Base-by-base conservation (phyloP, 1,140 invertebrate genomes). In the Drosophila tropicalis region DNA sequence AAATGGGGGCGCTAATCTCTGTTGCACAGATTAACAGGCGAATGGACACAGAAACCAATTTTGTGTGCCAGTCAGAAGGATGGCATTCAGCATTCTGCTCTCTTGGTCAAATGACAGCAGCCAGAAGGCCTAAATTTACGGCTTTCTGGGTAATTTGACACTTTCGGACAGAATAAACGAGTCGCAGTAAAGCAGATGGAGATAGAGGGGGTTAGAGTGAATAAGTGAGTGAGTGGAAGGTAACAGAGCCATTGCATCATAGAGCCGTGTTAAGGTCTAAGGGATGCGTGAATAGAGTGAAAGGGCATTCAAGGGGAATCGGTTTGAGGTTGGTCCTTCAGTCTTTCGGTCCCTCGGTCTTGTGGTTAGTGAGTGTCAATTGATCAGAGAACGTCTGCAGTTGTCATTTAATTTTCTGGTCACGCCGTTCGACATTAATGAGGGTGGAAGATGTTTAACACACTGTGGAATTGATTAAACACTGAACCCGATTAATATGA, bases 71-170 rank as follows among this genome's bases (percentile, higher is more conserved):
- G 41, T 62, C 70, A 72, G 34, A 19, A 55, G 72, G 36, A 62
- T 56, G 72, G 57, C 57, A 47, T 51, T n/a, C 55, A 51, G 47
- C 40, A 58, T 62, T 81, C 65, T 64, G 64, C 39, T 56, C 62
- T 63, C 68, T 71, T 76, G 71, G 70, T 66, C 67, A 64, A 81
- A 79, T 85, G 82, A 85, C 83, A 85, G 75, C 74, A 67, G 82
- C 78, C 81, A 85, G 82, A 78, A 86, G 81, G 81, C 67, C 74
- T 73, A 75, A 85, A 85, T 85, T 82, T 85, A 87, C 82, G 79
- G 83, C 79, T 86, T 85, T 85, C 82, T 85, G 82, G 83, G 82
- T 85, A 85, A 85, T 85, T 85, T 85, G 82, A 85, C 83, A 87
- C 83, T 82, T 61, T 76, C 40, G 79, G 83, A 68, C 82, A 79